Evolutionary conservation across 1,140 invertebrate genomes (phyloP).

Genomic region (Drosophila funebris): DNA sequence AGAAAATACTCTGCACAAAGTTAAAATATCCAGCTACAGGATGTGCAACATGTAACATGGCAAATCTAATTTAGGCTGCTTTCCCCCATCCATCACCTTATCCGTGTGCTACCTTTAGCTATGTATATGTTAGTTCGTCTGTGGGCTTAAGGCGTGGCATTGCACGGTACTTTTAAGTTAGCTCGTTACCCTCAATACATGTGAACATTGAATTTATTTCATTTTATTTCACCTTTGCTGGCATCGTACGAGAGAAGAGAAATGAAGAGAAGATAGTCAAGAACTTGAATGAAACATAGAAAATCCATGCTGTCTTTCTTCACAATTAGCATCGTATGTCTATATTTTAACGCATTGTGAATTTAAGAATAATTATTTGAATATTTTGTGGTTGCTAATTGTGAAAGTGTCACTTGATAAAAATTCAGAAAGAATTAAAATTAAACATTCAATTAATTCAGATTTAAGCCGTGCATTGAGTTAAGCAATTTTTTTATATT

Average conservation of each 20-base stretch:
- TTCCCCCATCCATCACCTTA: not conserved
- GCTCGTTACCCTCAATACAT: slow-evolving; percentile 10
- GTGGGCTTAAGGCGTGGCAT: slow-evolving; percentile 18
- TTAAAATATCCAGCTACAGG: no score
- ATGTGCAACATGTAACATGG: slow-evolving; percentile 56
- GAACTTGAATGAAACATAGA: not conserved
- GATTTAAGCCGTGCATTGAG: not conserved
- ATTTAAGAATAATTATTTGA: no score
- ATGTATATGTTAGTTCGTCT: not conserved
- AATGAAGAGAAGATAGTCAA: not conserved
- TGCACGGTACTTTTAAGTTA: slow-evolving; percentile 7
- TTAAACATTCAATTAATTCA: no score
- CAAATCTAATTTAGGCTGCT: slow-evolving; percentile 67
- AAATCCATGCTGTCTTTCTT: no score
- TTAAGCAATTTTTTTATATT: not conserved
- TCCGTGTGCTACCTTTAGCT: not conserved
- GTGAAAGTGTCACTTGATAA: no score
- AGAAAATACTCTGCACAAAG: slow-evolving; percentile 52
- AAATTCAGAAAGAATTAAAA: no score
- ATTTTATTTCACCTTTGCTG: slow-evolving; percentile 7
- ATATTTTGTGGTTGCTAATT: no score
- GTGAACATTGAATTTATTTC: slow-evolving; percentile 1
- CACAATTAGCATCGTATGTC: no score
- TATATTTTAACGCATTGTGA: no score
- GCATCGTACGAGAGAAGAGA: not conserved